Evolutionary conservation across 2,113 vertebrate genomes (phyloP).

Genomic region (Agapornis roseicollis): DNA sequence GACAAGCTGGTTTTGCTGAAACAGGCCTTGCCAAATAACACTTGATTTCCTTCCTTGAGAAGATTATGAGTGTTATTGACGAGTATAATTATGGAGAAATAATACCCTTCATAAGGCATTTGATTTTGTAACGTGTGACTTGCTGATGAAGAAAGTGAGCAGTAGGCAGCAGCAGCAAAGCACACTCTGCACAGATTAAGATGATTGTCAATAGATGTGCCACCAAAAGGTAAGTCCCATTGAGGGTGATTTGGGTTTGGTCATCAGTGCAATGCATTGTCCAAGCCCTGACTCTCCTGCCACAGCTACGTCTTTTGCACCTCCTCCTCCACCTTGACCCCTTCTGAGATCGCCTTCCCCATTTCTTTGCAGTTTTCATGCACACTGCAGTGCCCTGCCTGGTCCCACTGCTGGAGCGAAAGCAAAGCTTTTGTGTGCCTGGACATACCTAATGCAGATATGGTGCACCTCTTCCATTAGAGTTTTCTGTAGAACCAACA

Average conservation of each 20-base stretch:
- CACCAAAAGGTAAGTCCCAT: neutral
- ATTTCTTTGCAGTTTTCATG: neutral
- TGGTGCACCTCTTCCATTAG: neutral
- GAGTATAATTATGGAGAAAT: neutral
- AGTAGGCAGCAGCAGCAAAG: neutral
- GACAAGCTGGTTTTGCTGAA: neutral
- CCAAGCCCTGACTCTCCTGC: neutral
- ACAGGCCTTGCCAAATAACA: neutral
- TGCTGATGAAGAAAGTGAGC: neutral
- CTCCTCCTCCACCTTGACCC: neutral
- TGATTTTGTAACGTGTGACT: neutral
- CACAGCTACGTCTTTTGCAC: neutral
- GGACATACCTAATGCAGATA: accelerated
- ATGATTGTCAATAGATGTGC: neutral
- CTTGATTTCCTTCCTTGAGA: neutral
- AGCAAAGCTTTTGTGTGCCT: accelerated
- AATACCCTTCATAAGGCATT: neutral
- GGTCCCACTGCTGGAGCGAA: neutral
- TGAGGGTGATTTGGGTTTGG: neutral
- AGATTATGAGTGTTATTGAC: neutral
- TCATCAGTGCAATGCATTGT: accelerated
- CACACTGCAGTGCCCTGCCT: neutral
- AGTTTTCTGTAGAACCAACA: accelerated
- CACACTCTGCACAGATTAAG: neutral
- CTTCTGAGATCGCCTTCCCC: neutral